Base-by-base conservation (phyloP, 2,797 vertebrate species). In the Artibeus lituratus region DNA sequence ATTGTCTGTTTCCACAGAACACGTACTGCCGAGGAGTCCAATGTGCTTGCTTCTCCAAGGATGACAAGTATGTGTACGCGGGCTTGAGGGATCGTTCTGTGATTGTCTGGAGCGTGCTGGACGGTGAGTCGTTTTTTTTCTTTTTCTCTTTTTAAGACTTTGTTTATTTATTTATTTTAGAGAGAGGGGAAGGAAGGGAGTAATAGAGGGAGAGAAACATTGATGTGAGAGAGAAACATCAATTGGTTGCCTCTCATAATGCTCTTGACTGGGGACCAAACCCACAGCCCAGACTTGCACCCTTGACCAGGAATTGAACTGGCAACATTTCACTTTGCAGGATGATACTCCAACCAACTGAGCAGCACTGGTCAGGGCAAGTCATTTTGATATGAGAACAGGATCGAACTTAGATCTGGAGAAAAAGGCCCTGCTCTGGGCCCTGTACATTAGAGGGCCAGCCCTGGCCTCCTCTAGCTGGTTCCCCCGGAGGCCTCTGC, bases 21-120 rank as follows among this genome's bases (percentile, higher is more conserved):
- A 98, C 99, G 57, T 98, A 98, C 97, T 99, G 98, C 59, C 97
- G 98, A 87, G 98, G 99, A 0, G 96, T 99, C 67, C 96, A 98
- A 59, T 99, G 98, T 7, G 99, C 99, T 39, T 98, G 98, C 7
- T 99, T 99, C 98, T 99, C 99, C 10, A 98, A 98, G 88, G 99
- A 98, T 3, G 98, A 99, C 94, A 98, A 98, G 51, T 98, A 98
- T 0, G 76, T 99, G 94, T 99, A 98, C 51, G 98, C 98, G 0
- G 99, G 98, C 70, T 98, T 97, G 4, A 98, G 97, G 93, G 99
- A 99, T 97, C 96, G 98, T 93, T 99, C 99, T 44, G 67, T 99
- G 59, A 99, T 99, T 70, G 99, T 98, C 53, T 99, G 99, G 99
- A 97, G 97, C n/a, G 96, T 73, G 16, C 91, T 87, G 94, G 97